These are phyloP conservation scores for Acanthurus leucopareius DNA, from an alignment of 2,797 vertebrate species.

Conservation along the genomic window DNA sequence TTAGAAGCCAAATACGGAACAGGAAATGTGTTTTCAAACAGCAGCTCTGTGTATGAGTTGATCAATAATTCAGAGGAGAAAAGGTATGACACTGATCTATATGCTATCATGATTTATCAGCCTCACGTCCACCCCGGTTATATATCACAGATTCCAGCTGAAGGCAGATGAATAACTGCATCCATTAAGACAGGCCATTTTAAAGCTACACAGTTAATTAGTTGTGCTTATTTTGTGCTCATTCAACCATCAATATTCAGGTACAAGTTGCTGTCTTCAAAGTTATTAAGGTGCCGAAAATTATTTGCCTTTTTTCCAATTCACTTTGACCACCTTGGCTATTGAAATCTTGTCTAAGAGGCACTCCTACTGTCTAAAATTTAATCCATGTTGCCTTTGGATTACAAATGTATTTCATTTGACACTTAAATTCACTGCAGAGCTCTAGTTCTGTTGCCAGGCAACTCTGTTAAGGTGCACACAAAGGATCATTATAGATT, in stretches of 20 bases:
- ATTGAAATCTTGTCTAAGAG: conserved; percentile 74
- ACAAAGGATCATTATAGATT: conserved; percentile 82
- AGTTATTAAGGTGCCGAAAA: conserved; percentile 61
- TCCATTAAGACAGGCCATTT: conserved; percentile 58
- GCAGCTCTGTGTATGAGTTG: conserved; percentile 48
- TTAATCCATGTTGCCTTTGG: conserved; percentile 77
- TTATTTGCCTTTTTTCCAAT: conserved; percentile 59
- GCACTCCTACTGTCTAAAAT: conserved; percentile 74
- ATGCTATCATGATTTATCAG: conserved; percentile 71
- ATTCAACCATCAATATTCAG: conserved; percentile 44
- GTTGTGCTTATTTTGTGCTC: conserved; percentile 62
- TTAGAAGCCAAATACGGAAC: conserved; percentile 39
- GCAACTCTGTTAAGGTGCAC: conserved; percentile 81
- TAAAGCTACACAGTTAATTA: conserved; percentile 70
- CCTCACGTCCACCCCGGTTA: conserved; percentile 56
- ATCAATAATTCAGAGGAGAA: conserved; percentile 77
- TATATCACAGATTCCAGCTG: conserved; percentile 55
- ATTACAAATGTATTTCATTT: conserved; percentile 82
- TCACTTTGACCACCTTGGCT: conserved; percentile 65
- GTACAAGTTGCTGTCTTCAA: conserved; percentile 21
- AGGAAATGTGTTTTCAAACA: conserved; percentile 65
- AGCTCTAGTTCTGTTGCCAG: conserved; percentile 77
- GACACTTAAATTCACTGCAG: conserved; percentile 81
- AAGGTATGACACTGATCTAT: conserved; percentile 73
- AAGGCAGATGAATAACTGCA: conserved; percentile 58